Evolutionary conservation across 2,888 invertebrate genomes (phyloP), one percentile per base, ranked within the genome.

Genomic region (Sericinus montela): DNA sequence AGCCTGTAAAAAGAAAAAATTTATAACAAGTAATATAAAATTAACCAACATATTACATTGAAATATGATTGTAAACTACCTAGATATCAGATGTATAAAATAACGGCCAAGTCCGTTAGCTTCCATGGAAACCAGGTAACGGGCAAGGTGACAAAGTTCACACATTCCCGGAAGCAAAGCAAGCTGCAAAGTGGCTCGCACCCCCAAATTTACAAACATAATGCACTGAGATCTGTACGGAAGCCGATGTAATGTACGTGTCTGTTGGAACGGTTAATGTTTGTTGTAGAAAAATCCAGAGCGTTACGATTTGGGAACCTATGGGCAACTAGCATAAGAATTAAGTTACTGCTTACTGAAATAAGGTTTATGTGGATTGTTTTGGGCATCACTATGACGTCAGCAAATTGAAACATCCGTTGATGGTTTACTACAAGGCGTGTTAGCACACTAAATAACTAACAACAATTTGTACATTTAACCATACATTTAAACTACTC

Each of bases 151-250:
- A 74, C 78, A 75, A 55, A 53, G 61, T 79, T 79, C 82, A 79
- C 80, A 81, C 72, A 74, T 68, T 61, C 63, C 77, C 82, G 84
- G 83, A 85, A 80, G 67, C 65, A 54, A 30, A 57, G 70, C 81
- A 84, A 84, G 84, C 83, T 86, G 86, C 83, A 74, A 73, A 69
- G 72, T 73, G 67, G 64, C 68, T 69, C 60, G 56, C 67, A 51
- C 63, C 69, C 67, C 60, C 56, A 43, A 47, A 36, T 59, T 58
- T 55, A 57, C 53, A 46, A 52, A 52, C 54, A 56, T 54, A 56
- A 57, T 54, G 57, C 54, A 53, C 56, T 51, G 15, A 52, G 52
- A 45, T 48, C 52, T 9, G 32, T 41, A 51, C 52, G 62, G 61
- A 63, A 61, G 55, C 57, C 49, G 48, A 45, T 41, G 52, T 53